Evolutionary conservation across 2,888 invertebrate genomes (phyloP), one percentile per base, ranked within the genome.

Genomic region (Gonocerus acuteangulatus): DNA sequence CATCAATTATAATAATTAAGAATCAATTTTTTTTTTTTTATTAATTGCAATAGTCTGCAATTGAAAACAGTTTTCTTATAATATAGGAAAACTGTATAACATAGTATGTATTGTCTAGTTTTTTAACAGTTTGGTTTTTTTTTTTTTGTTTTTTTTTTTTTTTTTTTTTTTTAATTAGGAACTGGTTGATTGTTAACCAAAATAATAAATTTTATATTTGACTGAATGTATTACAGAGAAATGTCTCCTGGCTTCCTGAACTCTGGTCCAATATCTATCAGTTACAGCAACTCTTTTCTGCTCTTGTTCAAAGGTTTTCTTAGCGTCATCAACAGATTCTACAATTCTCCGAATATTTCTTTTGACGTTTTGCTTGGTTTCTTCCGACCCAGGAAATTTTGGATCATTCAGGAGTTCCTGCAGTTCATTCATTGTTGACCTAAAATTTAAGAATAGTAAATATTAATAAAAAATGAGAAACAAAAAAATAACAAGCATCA

Each of bases 231-330:
- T 62, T 63, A 71, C 70, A 65, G 76, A 72, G 63, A 79, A 71
- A 67, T 80, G 70, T 64, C 74, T 73, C 49, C 76, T 73, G 1
- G 77, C 77, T 62, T 76, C 72, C 57, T 78, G 77, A 27, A 89
- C 89, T 76, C 89, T 84, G 57, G 83, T 84, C 85, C 91, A 90
- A 71, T 89, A 94, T 70, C 83, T 85, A 66, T 89, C 86, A 16
- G 87, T 82, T 1, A 91, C 76, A 48, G 78, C 79, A 0, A 84
- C 77, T 48, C 76, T 75, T 22, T 80, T 79, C 47, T 77, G 71
- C 63, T 83, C 83, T 0, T 73, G 72, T 19, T 80, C 80, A 60
- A 82, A 82, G 6, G 77, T 78, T 3, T 78, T 75, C 69, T 84
- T 84, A 0, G 82, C 83, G 0, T 71, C 72, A 22, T 76, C 74